A percentile compares a stretch with the other conserved stretches of the same genome.
Conservation (phyloP, 2,888 invertebrate genomes). For the Zeuzera pyrina region DNA sequence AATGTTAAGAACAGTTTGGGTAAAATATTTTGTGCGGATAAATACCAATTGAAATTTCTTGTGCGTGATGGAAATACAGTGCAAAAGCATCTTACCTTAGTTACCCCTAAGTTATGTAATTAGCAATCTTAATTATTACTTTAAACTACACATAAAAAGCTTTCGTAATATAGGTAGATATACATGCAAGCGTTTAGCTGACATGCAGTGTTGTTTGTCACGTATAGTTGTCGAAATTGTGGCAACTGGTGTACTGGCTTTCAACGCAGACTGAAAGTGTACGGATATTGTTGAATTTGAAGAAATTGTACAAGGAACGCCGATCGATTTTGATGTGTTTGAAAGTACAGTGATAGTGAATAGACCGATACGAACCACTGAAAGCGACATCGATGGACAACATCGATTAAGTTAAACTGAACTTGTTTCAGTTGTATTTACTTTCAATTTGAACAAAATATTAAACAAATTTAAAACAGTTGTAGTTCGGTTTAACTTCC, state of each 20-base stretch:
- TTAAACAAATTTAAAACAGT: neutral
- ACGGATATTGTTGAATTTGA: conserved; percentile 34
- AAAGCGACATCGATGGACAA: conserved; percentile 71
- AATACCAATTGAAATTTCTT: too few species aligned
- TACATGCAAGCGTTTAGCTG: conserved; percentile 60
- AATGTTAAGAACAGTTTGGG: too few species aligned
- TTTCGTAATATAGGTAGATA: conserved; percentile 39
- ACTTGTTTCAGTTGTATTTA: conserved; percentile 8
- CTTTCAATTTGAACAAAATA: neutral
- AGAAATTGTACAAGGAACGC: conserved; percentile 21
- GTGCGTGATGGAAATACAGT: too few species aligned
- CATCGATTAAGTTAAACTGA: conserved; percentile 62
- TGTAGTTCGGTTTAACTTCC: conserved; percentile 39
- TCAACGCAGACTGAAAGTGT: conserved; percentile 29
- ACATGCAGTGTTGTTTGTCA: conserved; percentile 60
- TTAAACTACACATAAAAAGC: conserved; percentile 67
- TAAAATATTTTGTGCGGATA: too few species aligned
- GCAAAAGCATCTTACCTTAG: too few species aligned
- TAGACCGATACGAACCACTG: conserved; percentile 66
- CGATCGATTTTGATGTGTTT: conserved; percentile 49
- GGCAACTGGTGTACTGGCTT: conserved; percentile 27
- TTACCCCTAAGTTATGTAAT: too few species aligned
- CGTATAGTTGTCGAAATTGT: conserved; percentile 26
- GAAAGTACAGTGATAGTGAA: conserved; percentile 53
- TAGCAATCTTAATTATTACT: too few species aligned